phyloP scores from a whole-genome alignment of 2,797 vertebrate genomes.

The Mastacembelus armatus region DNA sequence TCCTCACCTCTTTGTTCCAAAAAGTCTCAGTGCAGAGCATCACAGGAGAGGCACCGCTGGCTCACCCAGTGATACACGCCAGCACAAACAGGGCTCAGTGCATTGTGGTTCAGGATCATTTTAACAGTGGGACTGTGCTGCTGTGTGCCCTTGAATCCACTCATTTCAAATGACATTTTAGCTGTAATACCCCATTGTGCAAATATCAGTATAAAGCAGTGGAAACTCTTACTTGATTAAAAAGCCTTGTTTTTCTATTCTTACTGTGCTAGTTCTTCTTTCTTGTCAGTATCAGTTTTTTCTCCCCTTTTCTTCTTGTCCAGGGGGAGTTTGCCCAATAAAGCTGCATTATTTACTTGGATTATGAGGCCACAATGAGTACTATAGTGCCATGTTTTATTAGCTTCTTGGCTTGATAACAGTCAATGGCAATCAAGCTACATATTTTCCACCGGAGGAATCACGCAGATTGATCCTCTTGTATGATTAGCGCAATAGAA shows the following conservation, averaged over 20 bases:
- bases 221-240: constrained; percentile 61
- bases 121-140: constrained; percentile 21
- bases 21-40: constrained; percentile 51
- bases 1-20: constrained; percentile 64
- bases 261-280: constrained; percentile 39
- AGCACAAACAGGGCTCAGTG: constrained; percentile 19
- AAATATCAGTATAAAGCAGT: constrained; percentile 59
- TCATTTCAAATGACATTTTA: constrained; percentile 71
- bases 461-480: constrained; percentile 71
- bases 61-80: constrained; percentile 1
- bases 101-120: constrained; percentile 19
- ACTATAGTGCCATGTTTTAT: constrained; percentile 65
- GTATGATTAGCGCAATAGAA: constrained; percentile 75
- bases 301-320: constrained; percentile 38
- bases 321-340: constrained; percentile 67
- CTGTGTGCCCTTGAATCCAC: constrained; percentile 39
- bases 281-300: constrained; percentile 11
- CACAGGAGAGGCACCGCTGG: background rate
- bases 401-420: constrained; percentile 60
- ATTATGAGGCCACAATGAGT: constrained; percentile 66
- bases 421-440: constrained; percentile 65
- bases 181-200: constrained; percentile 48
- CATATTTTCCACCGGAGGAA: constrained; percentile 72
- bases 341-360: constrained; percentile 75
- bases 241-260: constrained; percentile 48